phyloP scores from a whole-genome alignment of 2,888 invertebrate genomes.

The Zhengitettix transpicula region DNA sequence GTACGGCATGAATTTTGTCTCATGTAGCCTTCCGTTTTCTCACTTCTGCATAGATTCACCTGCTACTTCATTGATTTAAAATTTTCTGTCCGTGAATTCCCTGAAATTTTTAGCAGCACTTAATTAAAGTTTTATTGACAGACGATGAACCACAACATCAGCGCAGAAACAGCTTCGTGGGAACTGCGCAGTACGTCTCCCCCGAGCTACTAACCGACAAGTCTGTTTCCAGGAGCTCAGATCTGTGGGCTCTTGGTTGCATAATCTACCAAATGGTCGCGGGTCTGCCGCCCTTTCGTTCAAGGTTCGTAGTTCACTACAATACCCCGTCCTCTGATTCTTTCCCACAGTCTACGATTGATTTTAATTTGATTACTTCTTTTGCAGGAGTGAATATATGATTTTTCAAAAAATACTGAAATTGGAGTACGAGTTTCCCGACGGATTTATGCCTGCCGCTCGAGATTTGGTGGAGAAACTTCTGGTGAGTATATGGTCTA shows the following conservation, averaged over 20 bases:
- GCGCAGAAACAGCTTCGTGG: slow-evolving; percentile 73
- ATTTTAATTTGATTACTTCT: slow-evolving; percentile 44
- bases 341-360: background rate
- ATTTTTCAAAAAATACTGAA: slow-evolving; percentile 91
- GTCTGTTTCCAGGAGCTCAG: slow-evolving; percentile 55
- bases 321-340: background rate
- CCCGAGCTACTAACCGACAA: slow-evolving; percentile 84
- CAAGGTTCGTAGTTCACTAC: slow-evolving; percentile 25
- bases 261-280: slow-evolving; percentile 94
- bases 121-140: background rate
- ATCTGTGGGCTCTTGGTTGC: slow-evolving; percentile 96
- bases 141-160: slow-evolving; percentile 11
- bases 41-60: too few relatives aligned
- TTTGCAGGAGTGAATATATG: slow-evolving; percentile 81
- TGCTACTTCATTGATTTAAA: too few relatives aligned
- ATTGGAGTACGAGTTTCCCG: slow-evolving; percentile 81
- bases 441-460: slow-evolving; percentile 74
- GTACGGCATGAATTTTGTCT: too few relatives aligned
- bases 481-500: slow-evolving; percentile 32
- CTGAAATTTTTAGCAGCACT: too few relatives aligned
- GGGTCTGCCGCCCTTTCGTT: slow-evolving; percentile 82
- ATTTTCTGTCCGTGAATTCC: too few relatives aligned
- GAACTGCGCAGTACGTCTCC: slow-evolving; percentile 97
- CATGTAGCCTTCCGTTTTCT: too few relatives aligned
- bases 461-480: slow-evolving; percentile 75